Evolutionary conservation across 2,113 vertebrate genomes (phyloP).

Genomic region (Pluvianellus socialis): DNA sequence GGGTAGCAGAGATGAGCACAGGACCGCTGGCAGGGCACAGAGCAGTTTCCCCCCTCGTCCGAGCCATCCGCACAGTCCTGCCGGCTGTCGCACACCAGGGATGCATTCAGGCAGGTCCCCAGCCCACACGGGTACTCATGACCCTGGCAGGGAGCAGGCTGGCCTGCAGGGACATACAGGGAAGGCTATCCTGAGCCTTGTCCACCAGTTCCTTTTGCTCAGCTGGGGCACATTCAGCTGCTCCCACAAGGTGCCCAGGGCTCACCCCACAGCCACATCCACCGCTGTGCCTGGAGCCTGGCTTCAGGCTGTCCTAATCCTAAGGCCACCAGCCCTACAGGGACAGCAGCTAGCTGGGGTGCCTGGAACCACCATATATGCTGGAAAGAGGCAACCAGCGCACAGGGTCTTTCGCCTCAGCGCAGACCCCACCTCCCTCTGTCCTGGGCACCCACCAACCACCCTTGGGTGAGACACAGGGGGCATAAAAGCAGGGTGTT

Average conservation of each 20-base stretch:
- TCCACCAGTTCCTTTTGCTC: neutral
- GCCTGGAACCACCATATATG: neutral
- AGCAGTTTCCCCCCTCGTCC: slow-evolving; percentile 83
- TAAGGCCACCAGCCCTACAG: neutral
- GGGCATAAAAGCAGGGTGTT: neutral
- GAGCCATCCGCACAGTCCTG: slow-evolving; percentile 82
- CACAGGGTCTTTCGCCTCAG: fast-evolving
- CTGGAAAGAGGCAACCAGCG: neutral
- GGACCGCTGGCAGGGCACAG: slow-evolving; percentile 40
- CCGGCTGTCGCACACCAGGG: slow-evolving; percentile 78
- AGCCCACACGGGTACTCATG: slow-evolving; percentile 79
- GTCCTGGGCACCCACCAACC: neutral
- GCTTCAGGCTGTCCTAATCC: neutral
- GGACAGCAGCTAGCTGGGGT: neutral
- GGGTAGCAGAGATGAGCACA: slow-evolving; percentile 81
- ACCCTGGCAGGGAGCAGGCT: slow-evolving; percentile 63
- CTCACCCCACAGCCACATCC: neutral
- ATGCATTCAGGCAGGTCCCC: slow-evolving; percentile 73
- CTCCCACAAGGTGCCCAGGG: neutral
- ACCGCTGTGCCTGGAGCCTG: neutral
- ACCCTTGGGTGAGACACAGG: neutral
- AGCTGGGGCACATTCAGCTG: neutral
- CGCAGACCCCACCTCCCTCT: neutral
- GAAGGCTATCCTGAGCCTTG: neutral
- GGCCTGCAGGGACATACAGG: slow-evolving; percentile 61